Evolutionary conservation across 92 coral and sea anemone genomes (phyloP).

Genomic region (Palythoa caribaeorum): DNA sequence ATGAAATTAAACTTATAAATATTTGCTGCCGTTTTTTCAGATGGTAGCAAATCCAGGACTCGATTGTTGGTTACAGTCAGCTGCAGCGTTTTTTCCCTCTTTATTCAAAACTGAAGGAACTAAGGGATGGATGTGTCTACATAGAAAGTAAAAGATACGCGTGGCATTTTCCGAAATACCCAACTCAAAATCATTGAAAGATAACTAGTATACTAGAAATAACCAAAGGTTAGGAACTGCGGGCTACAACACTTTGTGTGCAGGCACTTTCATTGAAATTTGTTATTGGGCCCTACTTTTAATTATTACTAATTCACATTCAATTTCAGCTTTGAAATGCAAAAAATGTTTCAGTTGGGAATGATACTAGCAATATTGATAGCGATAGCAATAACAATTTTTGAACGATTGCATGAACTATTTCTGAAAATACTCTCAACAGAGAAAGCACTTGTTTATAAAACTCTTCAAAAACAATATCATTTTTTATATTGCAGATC

Average conservation of each 20-base stretch:
- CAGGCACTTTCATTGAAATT: no score
- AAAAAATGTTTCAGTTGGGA: no score
- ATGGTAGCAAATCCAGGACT: conserved; percentile 57
- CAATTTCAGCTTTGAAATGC: no score
- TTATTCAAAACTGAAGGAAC: conserved; percentile 38
- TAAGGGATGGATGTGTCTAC: conserved; percentile 43
- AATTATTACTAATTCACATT: no score
- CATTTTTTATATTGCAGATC: not conserved
- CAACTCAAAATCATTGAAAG: not conserved
- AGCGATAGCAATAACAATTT: no score
- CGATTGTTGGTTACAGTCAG: conserved; percentile 51
- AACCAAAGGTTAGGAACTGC: not conserved
- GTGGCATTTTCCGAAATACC: not conserved
- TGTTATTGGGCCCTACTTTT: no score
- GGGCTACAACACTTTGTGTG: no score
- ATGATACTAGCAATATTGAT: no score
- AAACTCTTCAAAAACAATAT: not conserved
- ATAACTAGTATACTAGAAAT: not conserved
- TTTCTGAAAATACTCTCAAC: no score
- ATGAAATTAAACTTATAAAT: not conserved
- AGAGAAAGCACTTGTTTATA: no score
- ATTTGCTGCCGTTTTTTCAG: conserved; percentile 20
- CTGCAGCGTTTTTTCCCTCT: conserved; percentile 52
- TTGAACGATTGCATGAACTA: no score
- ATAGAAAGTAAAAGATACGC: no score